Evolutionary conservation across 2,797 vertebrate genomes (phyloP), one percentile per base, ranked within the genome.

Genomic region (Neopelma chrysocephalum): DNA sequence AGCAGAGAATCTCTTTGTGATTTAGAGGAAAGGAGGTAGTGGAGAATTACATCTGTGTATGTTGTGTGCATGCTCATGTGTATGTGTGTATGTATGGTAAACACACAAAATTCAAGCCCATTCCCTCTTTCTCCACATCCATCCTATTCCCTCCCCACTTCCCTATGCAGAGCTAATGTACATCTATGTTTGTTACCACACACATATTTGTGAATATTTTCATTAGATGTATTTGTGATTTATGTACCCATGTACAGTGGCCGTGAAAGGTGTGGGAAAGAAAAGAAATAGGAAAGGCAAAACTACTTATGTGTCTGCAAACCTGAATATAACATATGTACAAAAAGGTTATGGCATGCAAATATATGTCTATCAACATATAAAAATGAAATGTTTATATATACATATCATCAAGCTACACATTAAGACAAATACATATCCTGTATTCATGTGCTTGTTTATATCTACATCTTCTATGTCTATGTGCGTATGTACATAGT

Each of bases 11-110:
- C 88, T 83, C 43, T 93, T 96, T 97, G 90, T 87, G 34, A 93
- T 97, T 79, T 78, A 85, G 70, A 83, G 62, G 85, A 95, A 97
- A 97, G 92, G 43, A 87, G 53, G 80, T 53, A 51, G 23, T 79
- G 23, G 38, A 94, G 11, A 45, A 68, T 76, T 64, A 70, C 29
- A 5, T 72, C n/a, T 51, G 1, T 58, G n/a, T 19, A 14, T 53
- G 22, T 32, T 75, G 12, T 1, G 0, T 58, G 15, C 18, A 15
- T n/a, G 22, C 15, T 76, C 10, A 76, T 0, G 1, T 27, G 25
- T 1, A 2, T 42, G 31, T 10, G 2, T 53, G 4, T 18, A 8
- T 43, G 10, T 9, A 27, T 27, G 15, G 27, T 19, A 76, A 87
- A 45, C 5, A n/a, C 15, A 56, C 2, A 23, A 18, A 73, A 62